Evolutionary conservation across 2,888 invertebrate genomes (phyloP).

Genomic region (Agrotis ipsilon): DNA sequence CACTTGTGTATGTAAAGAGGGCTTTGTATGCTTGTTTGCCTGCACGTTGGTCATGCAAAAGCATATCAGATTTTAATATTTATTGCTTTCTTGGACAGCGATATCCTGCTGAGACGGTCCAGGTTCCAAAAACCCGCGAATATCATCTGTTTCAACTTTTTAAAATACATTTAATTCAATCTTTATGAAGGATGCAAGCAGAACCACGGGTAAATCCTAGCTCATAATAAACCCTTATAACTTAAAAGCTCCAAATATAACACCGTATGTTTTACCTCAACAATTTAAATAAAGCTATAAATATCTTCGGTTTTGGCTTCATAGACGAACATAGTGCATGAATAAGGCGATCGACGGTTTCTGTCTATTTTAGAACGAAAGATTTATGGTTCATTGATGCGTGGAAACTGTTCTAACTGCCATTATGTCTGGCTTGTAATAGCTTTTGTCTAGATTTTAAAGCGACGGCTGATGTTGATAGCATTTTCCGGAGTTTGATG

Average conservation of each 20-base stretch:
- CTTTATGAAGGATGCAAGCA: no score
- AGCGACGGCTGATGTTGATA: slow-evolving; percentile 17
- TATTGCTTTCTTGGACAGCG: no score
- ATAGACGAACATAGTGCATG: slow-evolving; percentile 24
- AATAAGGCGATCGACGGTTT: slow-evolving; percentile 28
- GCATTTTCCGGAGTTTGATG: slow-evolving; percentile 35
- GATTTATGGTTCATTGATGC: slow-evolving; percentile 58
- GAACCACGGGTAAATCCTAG: neutral
- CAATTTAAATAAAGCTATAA: slow-evolving; percentile 40
- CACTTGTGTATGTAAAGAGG: neutral
- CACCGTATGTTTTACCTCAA: slow-evolving; percentile 9
- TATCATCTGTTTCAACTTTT: no score
- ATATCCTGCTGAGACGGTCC: no score
- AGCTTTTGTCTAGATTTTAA: slow-evolving; percentile 51
- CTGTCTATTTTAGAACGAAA: slow-evolving; percentile 48
- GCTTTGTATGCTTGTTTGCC: neutral
- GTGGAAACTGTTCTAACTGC: slow-evolving; percentile 57
- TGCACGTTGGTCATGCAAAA: neutral
- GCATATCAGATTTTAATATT: no score
- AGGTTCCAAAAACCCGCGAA: no score
- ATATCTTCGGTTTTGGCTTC: slow-evolving; percentile 39
- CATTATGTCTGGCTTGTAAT: slow-evolving; percentile 50
- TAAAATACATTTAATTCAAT: no score
- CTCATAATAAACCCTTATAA: neutral
- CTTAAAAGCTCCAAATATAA: neutral